Conservation (phyloP, 2,113 vertebrate genomes). For the Mirza zaza region DNA sequence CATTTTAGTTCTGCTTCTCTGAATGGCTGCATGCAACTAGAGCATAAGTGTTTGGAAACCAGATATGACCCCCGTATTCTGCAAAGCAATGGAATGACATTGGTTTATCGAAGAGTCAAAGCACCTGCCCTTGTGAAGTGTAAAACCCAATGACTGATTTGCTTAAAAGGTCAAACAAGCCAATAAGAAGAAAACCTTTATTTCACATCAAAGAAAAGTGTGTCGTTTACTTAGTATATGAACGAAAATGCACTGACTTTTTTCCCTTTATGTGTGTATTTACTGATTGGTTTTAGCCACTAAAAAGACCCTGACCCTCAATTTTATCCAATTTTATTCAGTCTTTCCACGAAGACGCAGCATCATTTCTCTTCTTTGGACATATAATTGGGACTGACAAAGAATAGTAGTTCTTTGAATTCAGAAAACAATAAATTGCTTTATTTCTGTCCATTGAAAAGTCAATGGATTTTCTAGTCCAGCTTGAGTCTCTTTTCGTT, state of each 20-base stretch:
- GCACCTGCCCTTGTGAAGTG: no score
- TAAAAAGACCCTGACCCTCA: conserved; percentile 47
- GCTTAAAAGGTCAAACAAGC: background rate
- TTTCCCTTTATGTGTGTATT: background rate
- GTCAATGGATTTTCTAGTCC: conserved; percentile 73
- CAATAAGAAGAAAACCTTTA: no score
- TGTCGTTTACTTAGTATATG: background rate
- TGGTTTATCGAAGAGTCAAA: no score
- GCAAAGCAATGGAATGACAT: fast-evolving
- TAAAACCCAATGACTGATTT: background rate
- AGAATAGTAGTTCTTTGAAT: conserved; percentile 69
- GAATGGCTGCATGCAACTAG: fast-evolving
- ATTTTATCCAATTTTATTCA: conserved; percentile 71
- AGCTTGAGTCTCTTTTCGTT: conserved; percentile 79
- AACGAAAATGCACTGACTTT: background rate
- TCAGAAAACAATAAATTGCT: conserved; percentile 70
- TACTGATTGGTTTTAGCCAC: background rate
- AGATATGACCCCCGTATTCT: background rate
- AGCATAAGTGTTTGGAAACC: fast-evolving
- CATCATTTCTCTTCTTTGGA: conserved; percentile 72
- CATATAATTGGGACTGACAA: conserved; percentile 73
- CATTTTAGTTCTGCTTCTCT: background rate
- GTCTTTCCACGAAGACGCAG: conserved; percentile 57
- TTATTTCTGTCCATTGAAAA: conserved; percentile 73
- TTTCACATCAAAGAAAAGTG: background rate